phyloP scores from a whole-genome alignment of 2,888 invertebrate species.

The Plemyria rubiginata region DNA sequence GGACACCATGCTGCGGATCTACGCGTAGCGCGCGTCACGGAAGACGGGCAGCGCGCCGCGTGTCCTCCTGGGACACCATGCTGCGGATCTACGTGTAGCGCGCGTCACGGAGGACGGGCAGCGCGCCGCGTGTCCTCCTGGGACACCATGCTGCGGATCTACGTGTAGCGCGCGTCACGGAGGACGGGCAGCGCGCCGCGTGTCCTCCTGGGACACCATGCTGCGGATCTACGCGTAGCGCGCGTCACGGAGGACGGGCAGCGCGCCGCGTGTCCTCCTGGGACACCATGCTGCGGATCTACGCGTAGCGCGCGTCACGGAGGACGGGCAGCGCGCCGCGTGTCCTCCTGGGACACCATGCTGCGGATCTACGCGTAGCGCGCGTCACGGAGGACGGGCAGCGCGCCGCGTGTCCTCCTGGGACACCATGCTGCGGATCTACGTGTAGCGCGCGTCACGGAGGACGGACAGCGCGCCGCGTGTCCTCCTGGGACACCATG shows the following conservation, averaged over 20 bases:
- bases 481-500: conserved; percentile 94
- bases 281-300: conserved; percentile 78
- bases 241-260: conserved; percentile 98
- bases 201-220: conserved; percentile 89
- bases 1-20: conserved; percentile 78
- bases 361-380: conserved; percentile 90
- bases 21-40: conserved; percentile 10
- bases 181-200: conserved; percentile 88
- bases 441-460: no score
- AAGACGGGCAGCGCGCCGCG: conserved; percentile 95
- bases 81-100: conserved; percentile 95
- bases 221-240: conserved; percentile 98
- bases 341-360: conserved; percentile 94
- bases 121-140: conserved; percentile 98
- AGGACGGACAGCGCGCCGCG: no score
- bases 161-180: conserved; percentile 11
- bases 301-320: conserved; percentile 52
- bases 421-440: conserved; percentile 79
- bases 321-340: conserved; percentile 95
- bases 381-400: conserved; percentile 98
- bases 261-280: conserved; percentile 98
- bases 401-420: conserved; percentile 98
- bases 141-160: conserved; percentile 79
- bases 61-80: conserved; percentile 94
- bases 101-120: conserved; percentile 99